Evolutionary conservation across 2,797 vertebrate species (phyloP).

Genomic region (Acipenser transmontanus): DNA sequence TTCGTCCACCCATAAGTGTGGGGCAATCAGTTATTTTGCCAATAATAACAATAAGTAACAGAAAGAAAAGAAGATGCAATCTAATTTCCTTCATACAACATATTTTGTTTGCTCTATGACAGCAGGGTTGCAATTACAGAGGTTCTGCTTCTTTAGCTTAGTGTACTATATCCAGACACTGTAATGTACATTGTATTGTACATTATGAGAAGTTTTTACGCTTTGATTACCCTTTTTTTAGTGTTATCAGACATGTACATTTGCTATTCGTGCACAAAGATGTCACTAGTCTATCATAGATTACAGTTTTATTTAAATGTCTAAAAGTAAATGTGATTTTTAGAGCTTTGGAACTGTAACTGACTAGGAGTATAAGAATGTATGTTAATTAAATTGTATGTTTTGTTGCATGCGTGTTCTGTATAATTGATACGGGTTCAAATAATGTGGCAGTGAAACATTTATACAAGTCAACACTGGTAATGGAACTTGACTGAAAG

Average conservation of each 20-base stretch:
- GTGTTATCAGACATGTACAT: conserved; percentile 37
- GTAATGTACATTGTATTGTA: conserved; percentile 24
- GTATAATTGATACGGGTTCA: too few relatives aligned
- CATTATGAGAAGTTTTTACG: conserved; percentile 26
- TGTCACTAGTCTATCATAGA: too few relatives aligned
- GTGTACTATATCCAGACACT: conserved; percentile 25
- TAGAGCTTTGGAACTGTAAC: too few relatives aligned
- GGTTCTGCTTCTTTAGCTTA: conserved; percentile 34
- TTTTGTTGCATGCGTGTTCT: too few relatives aligned
- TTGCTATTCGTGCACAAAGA: too few relatives aligned
- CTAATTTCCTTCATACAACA: conserved; percentile 56
- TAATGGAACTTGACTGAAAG: too few relatives aligned
- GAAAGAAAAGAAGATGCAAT: conserved; percentile 49
- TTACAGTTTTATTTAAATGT: too few relatives aligned
- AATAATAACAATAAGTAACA: conserved; percentile 58
- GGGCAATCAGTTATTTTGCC: conserved; percentile 63
- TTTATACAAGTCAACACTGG: too few relatives aligned
- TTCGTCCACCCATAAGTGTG: conserved; percentile 50
- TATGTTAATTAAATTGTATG: too few relatives aligned
- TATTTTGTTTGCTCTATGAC: conserved; percentile 40
- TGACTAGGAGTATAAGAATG: too few relatives aligned
- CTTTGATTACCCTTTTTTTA: conserved; percentile 48
- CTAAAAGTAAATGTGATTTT: too few relatives aligned
- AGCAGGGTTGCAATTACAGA: conserved; percentile 52
- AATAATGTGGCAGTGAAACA: too few relatives aligned